A percentile compares a stretch with the other conserved stretches of the same genome.
phyloP scores from a whole-genome alignment of 92 coral and sea anemone species.

The Palythoa heliodiscus region DNA sequence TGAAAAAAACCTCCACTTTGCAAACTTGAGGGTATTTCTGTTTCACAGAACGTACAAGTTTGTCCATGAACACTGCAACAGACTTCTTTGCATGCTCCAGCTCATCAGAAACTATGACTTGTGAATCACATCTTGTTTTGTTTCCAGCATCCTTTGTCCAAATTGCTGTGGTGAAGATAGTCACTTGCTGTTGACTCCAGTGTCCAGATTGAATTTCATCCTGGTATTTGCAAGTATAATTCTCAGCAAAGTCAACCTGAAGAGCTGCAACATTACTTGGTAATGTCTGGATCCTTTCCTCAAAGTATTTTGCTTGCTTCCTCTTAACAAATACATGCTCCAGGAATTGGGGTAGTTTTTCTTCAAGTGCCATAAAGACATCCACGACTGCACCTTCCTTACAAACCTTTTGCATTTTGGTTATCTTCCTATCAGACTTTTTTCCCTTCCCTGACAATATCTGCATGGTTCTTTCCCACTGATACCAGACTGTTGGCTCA shows the following conservation, averaged over 20 bases:
- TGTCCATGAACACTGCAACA: no score
- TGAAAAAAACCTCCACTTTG: no score
- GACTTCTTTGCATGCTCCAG: no score
- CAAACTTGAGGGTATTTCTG: no score
- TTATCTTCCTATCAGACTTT: slow-evolving; percentile 19
- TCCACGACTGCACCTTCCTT: slow-evolving; percentile 33
- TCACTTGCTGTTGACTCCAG: no score
- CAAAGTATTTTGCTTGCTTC: slow-evolving; percentile 59
- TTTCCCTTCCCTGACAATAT: slow-evolving; percentile 5
- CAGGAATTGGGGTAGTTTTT: slow-evolving; percentile 27
- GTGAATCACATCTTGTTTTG: no score
- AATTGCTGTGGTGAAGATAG: no score
- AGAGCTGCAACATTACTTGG: slow-evolving; percentile 50
- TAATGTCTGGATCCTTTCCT: slow-evolving; percentile 43
- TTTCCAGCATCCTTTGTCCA: no score
- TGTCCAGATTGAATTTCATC: slow-evolving; percentile 56
- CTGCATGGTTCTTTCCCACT: slow-evolving; percentile 51
- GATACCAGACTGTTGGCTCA: slow-evolving; percentile 45
- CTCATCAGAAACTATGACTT: no score
- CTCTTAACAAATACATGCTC: slow-evolving; percentile 52
- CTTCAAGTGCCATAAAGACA: slow-evolving; percentile 1
- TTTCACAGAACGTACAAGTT: no score
- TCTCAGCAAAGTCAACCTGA: slow-evolving; percentile 71
- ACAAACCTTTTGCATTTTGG: slow-evolving; percentile 45
- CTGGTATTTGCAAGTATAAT: slow-evolving; percentile 58